Conservation (phyloP, 2,113 vertebrate species). For the Atlantisia rogersi region DNA sequence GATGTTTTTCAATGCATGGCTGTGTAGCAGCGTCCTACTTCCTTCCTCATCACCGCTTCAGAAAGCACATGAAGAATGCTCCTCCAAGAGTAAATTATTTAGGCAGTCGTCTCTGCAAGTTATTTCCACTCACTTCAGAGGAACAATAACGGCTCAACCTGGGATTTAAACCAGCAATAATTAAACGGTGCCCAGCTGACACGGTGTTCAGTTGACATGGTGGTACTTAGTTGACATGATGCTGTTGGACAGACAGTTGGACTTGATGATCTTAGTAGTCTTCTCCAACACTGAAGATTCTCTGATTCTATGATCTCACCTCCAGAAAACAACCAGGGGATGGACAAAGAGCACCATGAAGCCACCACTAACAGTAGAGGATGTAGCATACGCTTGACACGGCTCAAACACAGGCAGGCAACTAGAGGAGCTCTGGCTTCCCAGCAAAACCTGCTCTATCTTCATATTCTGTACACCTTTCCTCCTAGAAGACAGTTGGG, state of each 20-base stretch:
- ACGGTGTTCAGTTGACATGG: no score
- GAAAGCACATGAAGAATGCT: background rate
- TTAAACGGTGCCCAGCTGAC: background rate
- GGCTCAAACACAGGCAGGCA: background rate
- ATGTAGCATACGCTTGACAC: accelerated
- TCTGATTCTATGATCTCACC: background rate
- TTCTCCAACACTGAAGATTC: no score
- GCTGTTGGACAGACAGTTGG: no score
- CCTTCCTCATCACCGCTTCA: background rate
- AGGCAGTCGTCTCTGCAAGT: conserved; percentile 28
- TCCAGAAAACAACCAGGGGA: background rate
- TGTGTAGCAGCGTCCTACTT: background rate
- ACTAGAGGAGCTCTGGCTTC: background rate
- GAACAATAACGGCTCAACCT: background rate
- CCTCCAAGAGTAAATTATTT: conserved; percentile 47
- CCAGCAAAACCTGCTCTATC: background rate
- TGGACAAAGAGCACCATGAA: background rate
- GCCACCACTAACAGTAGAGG: background rate
- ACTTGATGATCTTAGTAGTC: no score
- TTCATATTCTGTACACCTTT: background rate
- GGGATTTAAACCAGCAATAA: conserved; percentile 41
- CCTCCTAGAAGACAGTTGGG: background rate
- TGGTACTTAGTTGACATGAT: no score
- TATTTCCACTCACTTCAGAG: conserved; percentile 28
- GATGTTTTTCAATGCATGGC: background rate